These are phyloP conservation scores for Caradrina kadenii DNA, from an alignment of 2,888 invertebrate genomes.

Conservation along the genomic window DNA sequence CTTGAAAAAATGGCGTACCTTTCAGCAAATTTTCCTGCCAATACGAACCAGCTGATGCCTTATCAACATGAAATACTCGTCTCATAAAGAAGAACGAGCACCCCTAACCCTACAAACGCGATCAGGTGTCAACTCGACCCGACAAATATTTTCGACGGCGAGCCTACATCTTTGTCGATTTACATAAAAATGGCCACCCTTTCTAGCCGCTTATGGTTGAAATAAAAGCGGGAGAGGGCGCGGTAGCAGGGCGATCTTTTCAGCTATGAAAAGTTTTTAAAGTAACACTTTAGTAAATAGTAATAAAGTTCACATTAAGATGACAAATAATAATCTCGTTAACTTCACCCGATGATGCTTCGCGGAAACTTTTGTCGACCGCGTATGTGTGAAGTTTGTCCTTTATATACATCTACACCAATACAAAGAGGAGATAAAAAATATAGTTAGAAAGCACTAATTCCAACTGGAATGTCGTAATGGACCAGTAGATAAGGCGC, in stretches of 20 bases:
- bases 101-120: conserved; percentile 52
- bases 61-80: conserved; percentile 58
- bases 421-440: no score
- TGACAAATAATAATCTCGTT: no score
- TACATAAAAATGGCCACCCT: conserved; percentile 67
- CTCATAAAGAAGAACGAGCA: conserved; percentile 38
- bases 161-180: conserved; percentile 60
- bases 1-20: background rate
- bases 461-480: no score
- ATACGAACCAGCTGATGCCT: conserved; percentile 39
- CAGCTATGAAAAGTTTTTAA: no score
- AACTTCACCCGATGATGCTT: no score
- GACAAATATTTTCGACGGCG: conserved; percentile 50
- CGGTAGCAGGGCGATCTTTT: background rate
- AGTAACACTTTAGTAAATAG: no score
- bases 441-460: no score
- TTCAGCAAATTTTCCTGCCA: conserved; percentile 34
- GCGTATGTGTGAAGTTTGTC: no score
- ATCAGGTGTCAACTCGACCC: conserved; percentile 62
- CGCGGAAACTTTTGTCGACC: no score
- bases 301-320: no score
- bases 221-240: background rate
- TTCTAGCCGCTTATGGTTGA: conserved; percentile 31
- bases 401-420: no score
- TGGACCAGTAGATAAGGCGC: no score